A percentile compares a stretch with the other conserved stretches of the same genome.
phyloP scores from a whole-genome alignment of 2,888 invertebrate genomes.

The Leptothorax acervorum region DNA sequence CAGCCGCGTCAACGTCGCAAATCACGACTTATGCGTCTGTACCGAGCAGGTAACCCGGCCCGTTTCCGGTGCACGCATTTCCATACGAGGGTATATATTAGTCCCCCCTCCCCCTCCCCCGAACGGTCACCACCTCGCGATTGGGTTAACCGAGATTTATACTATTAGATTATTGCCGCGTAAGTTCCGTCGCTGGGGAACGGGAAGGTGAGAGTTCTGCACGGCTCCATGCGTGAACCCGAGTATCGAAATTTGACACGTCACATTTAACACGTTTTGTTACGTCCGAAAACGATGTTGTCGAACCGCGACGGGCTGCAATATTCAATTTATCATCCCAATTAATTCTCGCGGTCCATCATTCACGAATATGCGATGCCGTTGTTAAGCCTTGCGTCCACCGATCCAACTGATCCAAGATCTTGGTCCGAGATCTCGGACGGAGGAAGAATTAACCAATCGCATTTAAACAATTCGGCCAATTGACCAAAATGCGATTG shows the following conservation, averaged over 20 bases:
- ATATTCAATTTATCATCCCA: neutral
- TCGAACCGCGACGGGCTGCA: neutral
- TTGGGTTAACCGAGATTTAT: conserved; percentile 29
- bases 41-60: conserved; percentile 83
- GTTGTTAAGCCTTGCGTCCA: neutral
- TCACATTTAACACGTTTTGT: neutral
- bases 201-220: neutral
- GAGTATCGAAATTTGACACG: neutral
- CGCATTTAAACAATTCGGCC: no score
- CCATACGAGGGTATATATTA: neutral
- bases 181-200: neutral
- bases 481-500: no score
- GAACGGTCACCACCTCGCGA: neutral
- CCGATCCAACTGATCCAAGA: no score
- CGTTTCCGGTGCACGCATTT: conserved; percentile 17
- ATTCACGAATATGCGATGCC: neutral
- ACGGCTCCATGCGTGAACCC: neutral
- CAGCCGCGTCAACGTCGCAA: conserved; percentile 74
- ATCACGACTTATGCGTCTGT: conserved; percentile 85
- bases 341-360: neutral
- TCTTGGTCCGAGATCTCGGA: no score
- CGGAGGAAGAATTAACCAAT: no score
- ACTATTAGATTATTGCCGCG: neutral
- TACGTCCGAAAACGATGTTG: no score
- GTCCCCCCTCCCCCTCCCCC: no score